A percentile compares a stretch with the other conserved stretches of the same genome.
Evolutionary conservation across 2,888 invertebrate genomes (phyloP).

Genomic region (Orgyia antiqua): DNA sequence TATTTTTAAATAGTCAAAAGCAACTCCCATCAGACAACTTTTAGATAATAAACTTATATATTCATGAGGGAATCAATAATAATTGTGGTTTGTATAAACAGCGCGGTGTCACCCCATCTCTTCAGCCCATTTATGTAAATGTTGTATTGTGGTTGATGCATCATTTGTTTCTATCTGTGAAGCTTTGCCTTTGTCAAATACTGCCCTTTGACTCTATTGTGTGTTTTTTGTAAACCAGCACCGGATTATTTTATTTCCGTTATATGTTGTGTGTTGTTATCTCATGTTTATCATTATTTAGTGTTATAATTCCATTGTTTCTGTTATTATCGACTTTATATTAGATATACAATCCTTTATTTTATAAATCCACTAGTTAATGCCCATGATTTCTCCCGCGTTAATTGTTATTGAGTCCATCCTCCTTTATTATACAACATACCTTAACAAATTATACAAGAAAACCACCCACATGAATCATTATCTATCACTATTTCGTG

Average conservation of each 20-base stretch:
- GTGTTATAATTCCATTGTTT: slow-evolving; percentile 17
- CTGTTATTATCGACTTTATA: slow-evolving; percentile 1
- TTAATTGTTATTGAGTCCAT: no score
- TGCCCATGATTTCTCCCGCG: no score
- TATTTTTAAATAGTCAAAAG: no score
- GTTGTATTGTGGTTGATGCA: slow-evolving; percentile 62
- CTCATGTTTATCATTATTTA: slow-evolving; percentile 46
- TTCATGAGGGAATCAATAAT: slow-evolving; percentile 43
- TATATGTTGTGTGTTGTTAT: slow-evolving; percentile 56
- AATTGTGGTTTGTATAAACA: slow-evolving; percentile 36
- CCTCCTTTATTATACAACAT: no score
- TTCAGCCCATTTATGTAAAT: slow-evolving; percentile 67
- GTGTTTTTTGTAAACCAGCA: slow-evolving; percentile 65
- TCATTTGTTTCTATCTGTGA: slow-evolving; percentile 69
- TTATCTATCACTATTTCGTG: no score
- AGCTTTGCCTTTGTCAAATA: slow-evolving; percentile 38
- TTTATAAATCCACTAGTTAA: no score
- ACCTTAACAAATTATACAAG: no score
- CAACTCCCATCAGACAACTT: no score
- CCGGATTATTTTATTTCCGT: slow-evolving; percentile 76
- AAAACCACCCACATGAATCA: no score
- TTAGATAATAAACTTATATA: slow-evolving; percentile 31
- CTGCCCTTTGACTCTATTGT: slow-evolving; percentile 76
- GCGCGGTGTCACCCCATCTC: slow-evolving; percentile 38
- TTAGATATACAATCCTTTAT: no score